phyloP scores from a whole-genome alignment of 1,140 invertebrate species.

The Drosophila guanche region DNA sequence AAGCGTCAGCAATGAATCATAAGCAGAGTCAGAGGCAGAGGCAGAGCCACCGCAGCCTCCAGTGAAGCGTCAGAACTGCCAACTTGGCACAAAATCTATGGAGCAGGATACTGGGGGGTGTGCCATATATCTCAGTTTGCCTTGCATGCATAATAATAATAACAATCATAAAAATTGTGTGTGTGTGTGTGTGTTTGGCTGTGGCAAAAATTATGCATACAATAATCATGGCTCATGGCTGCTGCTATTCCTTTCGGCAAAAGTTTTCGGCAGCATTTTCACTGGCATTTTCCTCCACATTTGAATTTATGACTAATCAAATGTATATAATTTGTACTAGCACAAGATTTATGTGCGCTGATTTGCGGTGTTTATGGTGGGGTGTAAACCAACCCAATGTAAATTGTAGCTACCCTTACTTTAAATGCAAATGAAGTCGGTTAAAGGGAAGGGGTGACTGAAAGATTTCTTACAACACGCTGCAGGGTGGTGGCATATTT shows the following conservation, averaged over 20 bases:
- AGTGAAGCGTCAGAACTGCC: conserved; percentile 58
- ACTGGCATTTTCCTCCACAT: conserved; percentile 12
- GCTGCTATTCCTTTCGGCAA: conserved; percentile 19
- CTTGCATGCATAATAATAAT: conserved; percentile 75
- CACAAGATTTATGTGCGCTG: conserved; percentile 65
- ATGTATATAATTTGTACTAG: conserved; percentile 72
- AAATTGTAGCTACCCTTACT: conserved; percentile 50
- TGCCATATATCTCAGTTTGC: conserved; percentile 24
- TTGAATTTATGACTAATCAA: conserved; percentile 73
- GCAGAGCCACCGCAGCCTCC: conserved; percentile 13
- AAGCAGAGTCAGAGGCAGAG: conserved; percentile 11
- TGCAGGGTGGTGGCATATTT: conserved; percentile 11
- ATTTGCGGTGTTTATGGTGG: conserved; percentile 34
- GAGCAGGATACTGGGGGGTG: background rate
- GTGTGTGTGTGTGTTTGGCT: background rate
- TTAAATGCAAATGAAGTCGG: conserved; percentile 63
- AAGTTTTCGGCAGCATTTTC: conserved; percentile 5
- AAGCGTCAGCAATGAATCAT: conserved; percentile 65
- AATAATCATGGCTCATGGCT: conserved; percentile 52
- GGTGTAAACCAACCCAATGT: conserved; percentile 18
- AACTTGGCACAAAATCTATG: conserved; percentile 59
- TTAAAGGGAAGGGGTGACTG: conserved; percentile 15
- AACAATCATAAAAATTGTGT: conserved; percentile 69
- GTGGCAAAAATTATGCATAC: conserved; percentile 61
- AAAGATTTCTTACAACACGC: background rate